Base-by-base conservation (phyloP, 2,888 invertebrate species). In the Chaetoderma sp. region DNA sequence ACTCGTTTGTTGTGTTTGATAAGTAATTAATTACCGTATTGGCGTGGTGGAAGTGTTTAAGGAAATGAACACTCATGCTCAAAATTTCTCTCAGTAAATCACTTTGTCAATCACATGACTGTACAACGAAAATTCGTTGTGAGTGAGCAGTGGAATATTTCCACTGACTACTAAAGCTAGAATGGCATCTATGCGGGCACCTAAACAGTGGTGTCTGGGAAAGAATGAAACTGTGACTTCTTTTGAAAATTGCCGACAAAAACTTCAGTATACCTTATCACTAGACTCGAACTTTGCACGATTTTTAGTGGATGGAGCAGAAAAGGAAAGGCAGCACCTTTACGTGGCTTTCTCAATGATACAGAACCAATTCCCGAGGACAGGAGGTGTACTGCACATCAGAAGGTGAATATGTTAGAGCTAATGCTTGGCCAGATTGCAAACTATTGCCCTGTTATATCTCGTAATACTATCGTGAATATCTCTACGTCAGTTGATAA, bases 391-490 rank as follows among this genome's bases (percentile, higher is more conserved):
- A 68, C 65, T 1, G 67, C 66, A 3, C 58, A 47, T 8, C 72
- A 70, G 58, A 73, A 72, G 33, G 64, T 70, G 1, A 49, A 32
- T 2, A 55, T 55, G 0, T 54, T 73, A 5, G 67, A 72, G 21
- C 36, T 66, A 5, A 71, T 71, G 71, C 57, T 70, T 10, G 70
- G 70, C 2, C 70, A 71, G 42, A 64, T 69, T 23, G 70, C 68
- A 0, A 73, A 73, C 36, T 72, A 61, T 45, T 71, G 68, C 30
- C 67, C 62, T 10, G 25, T 66, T 8, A 63, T 66, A 25, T 63
- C 62, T 1, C 10, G 71, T 6, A 64, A 62, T 32, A 67, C 69
- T 1, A 71, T 69, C 16, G 64, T 69, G 0, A 64, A 67, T 54
- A 68, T 64, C 27, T 67, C 70, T 1, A 70, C 70, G 0, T 67